Evolutionary conservation across 2,113 vertebrate genomes (phyloP).

Genomic region (Pimephales promelas): DNA sequence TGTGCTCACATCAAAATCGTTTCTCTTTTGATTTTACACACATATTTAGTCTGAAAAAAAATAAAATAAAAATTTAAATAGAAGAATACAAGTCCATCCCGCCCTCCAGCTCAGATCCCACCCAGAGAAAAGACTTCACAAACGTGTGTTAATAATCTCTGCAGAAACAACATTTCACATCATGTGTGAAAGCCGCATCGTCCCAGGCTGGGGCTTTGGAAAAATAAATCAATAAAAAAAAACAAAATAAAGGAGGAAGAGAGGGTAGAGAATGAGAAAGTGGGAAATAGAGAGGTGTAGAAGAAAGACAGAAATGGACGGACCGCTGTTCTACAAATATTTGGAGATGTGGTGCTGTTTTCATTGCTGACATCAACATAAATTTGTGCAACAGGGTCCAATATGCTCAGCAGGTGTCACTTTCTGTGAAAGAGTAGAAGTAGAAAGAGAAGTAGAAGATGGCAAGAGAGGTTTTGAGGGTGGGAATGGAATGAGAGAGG

Average conservation of each 20-base stretch:
- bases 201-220: constrained; percentile 62
- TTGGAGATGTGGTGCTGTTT: constrained; percentile 76
- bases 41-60: neutral
- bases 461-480: neutral
- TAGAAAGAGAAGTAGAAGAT: constrained; percentile 28
- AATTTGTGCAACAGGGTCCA: constrained; percentile 76
- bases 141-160: constrained; percentile 66
- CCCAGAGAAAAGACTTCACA: constrained; percentile 22
- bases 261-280: constrained; percentile 23
- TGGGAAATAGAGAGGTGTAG: constrained; percentile 20
- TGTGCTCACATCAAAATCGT: neutral
- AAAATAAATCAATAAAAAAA: constrained; percentile 60
- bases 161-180: constrained; percentile 69
- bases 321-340: constrained; percentile 81
- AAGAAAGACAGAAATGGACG: constrained; percentile 63
- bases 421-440: constrained; percentile 61
- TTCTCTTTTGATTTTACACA: neutral
- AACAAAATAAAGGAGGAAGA: constrained; percentile 37
- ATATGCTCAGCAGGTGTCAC: constrained; percentile 72
- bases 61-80: neutral
- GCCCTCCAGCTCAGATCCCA: constrained; percentile 3
- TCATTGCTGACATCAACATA: constrained; percentile 85
- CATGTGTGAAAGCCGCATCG: constrained; percentile 70
- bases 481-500: constrained; percentile 2
- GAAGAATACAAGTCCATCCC: neutral